phyloP scores from a whole-genome alignment of 1,140 invertebrate species.

The Camponotus vicinus region DNA sequence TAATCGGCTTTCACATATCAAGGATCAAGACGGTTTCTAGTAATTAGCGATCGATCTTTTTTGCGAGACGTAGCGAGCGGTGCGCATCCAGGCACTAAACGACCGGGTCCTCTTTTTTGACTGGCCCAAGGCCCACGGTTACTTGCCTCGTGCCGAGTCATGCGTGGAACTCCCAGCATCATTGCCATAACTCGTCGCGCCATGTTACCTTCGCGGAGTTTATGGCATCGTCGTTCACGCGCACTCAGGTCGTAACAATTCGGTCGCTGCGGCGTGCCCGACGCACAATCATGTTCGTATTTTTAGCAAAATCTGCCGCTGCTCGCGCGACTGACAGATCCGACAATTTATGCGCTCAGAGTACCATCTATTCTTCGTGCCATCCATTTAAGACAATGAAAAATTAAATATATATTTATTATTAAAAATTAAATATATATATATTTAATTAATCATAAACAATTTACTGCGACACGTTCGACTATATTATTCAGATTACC shows the following conservation, averaged over 20 bases:
- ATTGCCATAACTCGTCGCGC: constrained; percentile 75
- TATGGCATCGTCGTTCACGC: constrained; percentile 73
- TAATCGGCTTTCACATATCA: constrained; percentile 59
- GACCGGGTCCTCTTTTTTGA: constrained; percentile 62
- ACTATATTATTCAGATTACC: neutral
- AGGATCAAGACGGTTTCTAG: constrained; percentile 48
- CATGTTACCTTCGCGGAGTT: constrained; percentile 71
- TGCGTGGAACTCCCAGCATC: constrained; percentile 74
- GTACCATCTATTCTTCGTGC: neutral
- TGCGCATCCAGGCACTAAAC: constrained; percentile 66
- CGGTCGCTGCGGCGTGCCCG: constrained; percentile 60
- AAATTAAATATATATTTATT: no score
- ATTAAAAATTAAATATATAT: neutral
- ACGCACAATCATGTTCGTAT: constrained; percentile 21
- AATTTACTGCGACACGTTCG: neutral
- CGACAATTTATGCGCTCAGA: constrained; percentile 24
- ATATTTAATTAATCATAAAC: neutral
- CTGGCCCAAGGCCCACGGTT: constrained; percentile 67
- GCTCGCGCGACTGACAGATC: neutral
- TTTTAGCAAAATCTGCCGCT: constrained; percentile 5
- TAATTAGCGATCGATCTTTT: constrained; percentile 70
- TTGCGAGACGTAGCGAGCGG: constrained; percentile 45
- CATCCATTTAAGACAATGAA: neutral
- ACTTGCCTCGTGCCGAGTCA: constrained; percentile 73
- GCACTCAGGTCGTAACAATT: constrained; percentile 69